Conservation (phyloP, 2,113 vertebrate species). For the Anthoscopus minutus region DNA sequence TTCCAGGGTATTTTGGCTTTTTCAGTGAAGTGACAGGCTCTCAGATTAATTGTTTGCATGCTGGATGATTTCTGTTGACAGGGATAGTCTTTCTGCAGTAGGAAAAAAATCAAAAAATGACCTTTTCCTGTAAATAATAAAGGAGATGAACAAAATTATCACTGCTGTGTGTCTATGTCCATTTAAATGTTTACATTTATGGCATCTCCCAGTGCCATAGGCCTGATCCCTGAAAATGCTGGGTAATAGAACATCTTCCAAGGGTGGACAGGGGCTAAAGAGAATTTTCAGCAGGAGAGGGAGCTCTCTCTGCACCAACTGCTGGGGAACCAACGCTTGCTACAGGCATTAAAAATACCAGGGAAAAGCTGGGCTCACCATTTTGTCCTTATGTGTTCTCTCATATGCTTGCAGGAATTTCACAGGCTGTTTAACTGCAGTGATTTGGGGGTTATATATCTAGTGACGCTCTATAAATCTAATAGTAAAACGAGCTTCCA, state of each 20-base stretch:
- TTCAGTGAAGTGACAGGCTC: neutral
- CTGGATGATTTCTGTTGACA: neutral
- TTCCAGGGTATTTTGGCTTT: neutral
- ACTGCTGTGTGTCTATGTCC: neutral
- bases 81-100: neutral
- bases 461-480: neutral
- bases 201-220: neutral
- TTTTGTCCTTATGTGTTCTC: neutral
- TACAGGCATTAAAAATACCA: neutral
- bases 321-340: neutral
- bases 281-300: slow-evolving; percentile 20
- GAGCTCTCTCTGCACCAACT: slow-evolving; percentile 17
- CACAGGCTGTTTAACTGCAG: neutral
- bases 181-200: neutral
- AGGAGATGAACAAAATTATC: neutral
- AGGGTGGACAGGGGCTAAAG: neutral
- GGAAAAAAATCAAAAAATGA: neutral
- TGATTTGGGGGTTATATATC: neutral
- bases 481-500: neutral
- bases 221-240: neutral
- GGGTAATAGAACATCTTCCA: neutral
- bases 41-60: neutral
- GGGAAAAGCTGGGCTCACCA: neutral
- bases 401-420: neutral
- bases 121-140: neutral